Percentiles rank a stretch among this genome's conserved stretches.
Conservation (phyloP, 2,888 invertebrate species). For the Schrankia costaestrigalis region DNA sequence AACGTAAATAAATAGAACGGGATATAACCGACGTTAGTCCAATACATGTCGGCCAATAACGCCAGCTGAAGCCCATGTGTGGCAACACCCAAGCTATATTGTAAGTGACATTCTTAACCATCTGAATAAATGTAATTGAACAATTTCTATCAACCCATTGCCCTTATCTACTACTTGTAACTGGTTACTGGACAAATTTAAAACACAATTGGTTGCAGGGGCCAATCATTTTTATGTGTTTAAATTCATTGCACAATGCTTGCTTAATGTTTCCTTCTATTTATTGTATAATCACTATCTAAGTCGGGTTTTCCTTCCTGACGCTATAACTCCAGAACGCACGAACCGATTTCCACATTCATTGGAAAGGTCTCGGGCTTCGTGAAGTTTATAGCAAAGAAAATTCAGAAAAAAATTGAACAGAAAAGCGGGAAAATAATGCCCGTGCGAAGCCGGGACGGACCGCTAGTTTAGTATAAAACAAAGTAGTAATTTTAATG, state of each 20-base stretch:
- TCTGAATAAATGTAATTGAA: conserved; percentile 76
- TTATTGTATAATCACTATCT: too few species aligned
- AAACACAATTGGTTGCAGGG: conserved; percentile 54
- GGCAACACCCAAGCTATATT: conserved; percentile 63
- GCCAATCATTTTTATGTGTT: conserved; percentile 57
- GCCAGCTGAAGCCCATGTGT: conserved; percentile 40
- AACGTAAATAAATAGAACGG: conserved; percentile 10
- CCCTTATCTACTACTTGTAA: conserved; percentile 58
- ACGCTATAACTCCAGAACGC: too few species aligned
- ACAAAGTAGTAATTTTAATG: too few species aligned
- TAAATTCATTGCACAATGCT: conserved; percentile 49
- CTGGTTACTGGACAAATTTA: conserved; percentile 41
- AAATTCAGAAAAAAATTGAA: too few species aligned
- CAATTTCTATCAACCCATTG: conserved; percentile 75
- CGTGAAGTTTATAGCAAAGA: too few species aligned
- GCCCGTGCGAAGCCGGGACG: too few species aligned
- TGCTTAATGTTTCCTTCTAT: too few species aligned
- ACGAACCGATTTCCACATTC: too few species aligned
- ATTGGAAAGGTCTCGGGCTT: too few species aligned
- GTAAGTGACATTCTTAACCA: conserved; percentile 74
- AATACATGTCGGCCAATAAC: conserved; percentile 20
- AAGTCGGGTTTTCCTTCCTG: too few species aligned
- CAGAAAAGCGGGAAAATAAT: too few species aligned
- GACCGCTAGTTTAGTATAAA: too few species aligned
- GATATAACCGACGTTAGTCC: conserved; percentile 16